Base-by-base conservation (phyloP, 2,888 invertebrate species). In the Drosophila ochracea region DNA sequence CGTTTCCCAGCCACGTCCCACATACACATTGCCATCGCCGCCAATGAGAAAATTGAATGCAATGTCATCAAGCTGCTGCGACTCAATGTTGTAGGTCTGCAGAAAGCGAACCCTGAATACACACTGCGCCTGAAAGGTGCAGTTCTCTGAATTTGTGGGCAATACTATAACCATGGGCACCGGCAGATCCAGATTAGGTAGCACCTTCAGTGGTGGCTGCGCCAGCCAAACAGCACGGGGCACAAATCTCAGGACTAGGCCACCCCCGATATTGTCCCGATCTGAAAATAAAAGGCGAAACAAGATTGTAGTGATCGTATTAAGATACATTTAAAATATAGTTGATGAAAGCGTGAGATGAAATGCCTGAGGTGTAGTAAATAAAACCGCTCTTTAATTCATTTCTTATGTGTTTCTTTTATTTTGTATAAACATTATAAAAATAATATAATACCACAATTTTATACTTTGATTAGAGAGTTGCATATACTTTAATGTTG, bases 41-140 rank as follows among this genome's bases (percentile, higher is more conserved):
- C 97, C 97, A 3, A 97, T 95, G 3, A 97, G 92, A 82, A 97
- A 97, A 90, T 96, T 97, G 91, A 96, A 97, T 0, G 94, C 95
- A 31, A 97, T 96, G 89, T 97, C 97, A 69, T 93, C 94, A 94
- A 95, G 96, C 0, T 94, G 92, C 66, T 92, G 93, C 28, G 95
- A 94, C 80, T 96, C 96, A 41, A 97, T 95, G 91, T 97, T 96
- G 83, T 94, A 96, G 31, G 94, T 94, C 92, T 97, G 97, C 57
- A 96, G 95, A 33, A 94, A 91, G 19, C 96, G 94, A 3, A 96
- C 95, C 2, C 94, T 94, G 11, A 94, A 94, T 3, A 95, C 94
- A 75, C 96, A 96, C 68, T 94, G 93, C 2, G 95, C 95, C 94
- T 92, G 92, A 0, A 89, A 91, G 60, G 68, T 84, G 70, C 92